phyloP scores from a whole-genome alignment of 2,888 invertebrate genomes.

The Seladonia tumulorum region DNA sequence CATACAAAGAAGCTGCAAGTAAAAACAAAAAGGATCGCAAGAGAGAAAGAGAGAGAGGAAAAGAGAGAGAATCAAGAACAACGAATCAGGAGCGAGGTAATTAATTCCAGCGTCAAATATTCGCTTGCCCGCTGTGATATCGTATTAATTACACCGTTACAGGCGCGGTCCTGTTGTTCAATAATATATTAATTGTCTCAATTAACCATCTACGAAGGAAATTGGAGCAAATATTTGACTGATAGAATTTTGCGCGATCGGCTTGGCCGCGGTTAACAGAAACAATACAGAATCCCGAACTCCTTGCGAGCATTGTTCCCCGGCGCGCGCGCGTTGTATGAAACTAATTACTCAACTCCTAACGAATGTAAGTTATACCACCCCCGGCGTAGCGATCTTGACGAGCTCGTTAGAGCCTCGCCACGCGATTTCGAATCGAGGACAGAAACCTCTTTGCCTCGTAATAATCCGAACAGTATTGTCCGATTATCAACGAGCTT shows the following conservation, averaged over 20 bases:
- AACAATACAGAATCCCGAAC: conserved; percentile 8
- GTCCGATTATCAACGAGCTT: conserved; percentile 47
- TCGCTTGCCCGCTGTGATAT: neutral
- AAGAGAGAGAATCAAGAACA: neutral
- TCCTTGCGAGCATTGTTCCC: conserved; percentile 30
- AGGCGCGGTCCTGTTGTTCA: neutral
- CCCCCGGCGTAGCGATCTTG: conserved; percentile 43
- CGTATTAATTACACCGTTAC: neutral
- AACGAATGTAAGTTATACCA: conserved; percentile 53
- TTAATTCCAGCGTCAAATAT: neutral
- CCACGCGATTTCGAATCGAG: conserved; percentile 43
- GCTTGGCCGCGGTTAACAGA: neutral
- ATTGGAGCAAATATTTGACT: neutral
- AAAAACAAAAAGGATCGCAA: neutral
- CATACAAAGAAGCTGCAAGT: neutral
- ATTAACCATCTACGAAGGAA: neutral
- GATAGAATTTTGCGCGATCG: neutral
- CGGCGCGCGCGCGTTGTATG: neutral
- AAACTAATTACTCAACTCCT: conserved; percentile 52
- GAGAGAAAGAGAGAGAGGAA: too few species aligned
- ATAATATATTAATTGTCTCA: neutral
- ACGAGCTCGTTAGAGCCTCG: conserved; percentile 52
- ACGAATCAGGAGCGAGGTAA: neutral
- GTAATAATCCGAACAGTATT: conserved; percentile 20
- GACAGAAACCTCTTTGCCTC: conserved; percentile 28